Base-by-base conservation (phyloP, 2,888 invertebrate genomes). In the Endotricha flammealis region DNA sequence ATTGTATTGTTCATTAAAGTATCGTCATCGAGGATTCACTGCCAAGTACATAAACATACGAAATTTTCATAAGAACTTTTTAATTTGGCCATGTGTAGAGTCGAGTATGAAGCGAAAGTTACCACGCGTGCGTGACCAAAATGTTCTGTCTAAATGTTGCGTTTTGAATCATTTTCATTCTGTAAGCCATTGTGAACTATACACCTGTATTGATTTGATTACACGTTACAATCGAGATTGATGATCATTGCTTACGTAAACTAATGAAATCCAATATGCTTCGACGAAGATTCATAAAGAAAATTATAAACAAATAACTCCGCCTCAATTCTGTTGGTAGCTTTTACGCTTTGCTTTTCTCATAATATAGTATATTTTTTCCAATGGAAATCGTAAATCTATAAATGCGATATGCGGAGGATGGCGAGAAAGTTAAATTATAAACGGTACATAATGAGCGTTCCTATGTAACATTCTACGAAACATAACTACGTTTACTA, bases 21-120 rank as follows among this genome's bases (percentile, higher is more conserved):
- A 39, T 49, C 43, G 33, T 53, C 38, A 37, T 41, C 41, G 25
- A 36, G 39, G 33, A 40, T 47, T 48, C n/a, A 44, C 50, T 31
- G 11, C 34, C 17, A 35, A 35, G 39, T 38, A 42, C n/a, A 25
- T 25, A 16, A 8, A 32, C 3, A 16, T 23, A 10, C 7, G 3
- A 23, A 3, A 8, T 16, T 16, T 4, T 16, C 6, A 4, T 16
- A 16, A 6, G 16, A 16, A 16, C 6, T 6, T 20, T 20, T 56
- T 49, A 48, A 54, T 50, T 55, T 64, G 53, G 50, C 66, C 54
- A 46, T 46, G 58, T 62, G 61, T 66, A 67, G n/a, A n/a, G n/a
- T n/a, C n/a, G n/a, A 62, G 55, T 58, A 63, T 65, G 50, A 66
- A 74, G 72, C 69, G 77, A 77, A 77, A 77, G 78, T 69, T 56